Evolutionary conservation across 1,140 invertebrate species (phyloP).

Genomic region (Glomeris maerens): DNA sequence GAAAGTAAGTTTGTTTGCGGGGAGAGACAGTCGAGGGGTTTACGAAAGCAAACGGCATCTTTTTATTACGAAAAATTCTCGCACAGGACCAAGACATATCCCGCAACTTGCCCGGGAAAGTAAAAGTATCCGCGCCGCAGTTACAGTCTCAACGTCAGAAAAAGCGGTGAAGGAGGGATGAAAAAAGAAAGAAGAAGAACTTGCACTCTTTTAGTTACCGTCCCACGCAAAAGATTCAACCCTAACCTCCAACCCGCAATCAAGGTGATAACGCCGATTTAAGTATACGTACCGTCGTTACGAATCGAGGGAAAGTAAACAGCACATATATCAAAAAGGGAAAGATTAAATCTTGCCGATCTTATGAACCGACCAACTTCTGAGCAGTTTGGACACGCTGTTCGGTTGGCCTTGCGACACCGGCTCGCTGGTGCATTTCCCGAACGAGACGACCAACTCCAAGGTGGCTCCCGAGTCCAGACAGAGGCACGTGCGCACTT

Average conservation of each 20-base stretch:
- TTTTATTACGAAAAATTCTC: slow-evolving; percentile 11
- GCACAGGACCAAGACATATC: slow-evolving; percentile 67
- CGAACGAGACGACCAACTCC: slow-evolving; percentile 31
- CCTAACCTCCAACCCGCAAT: no score
- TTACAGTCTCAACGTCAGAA: no score
- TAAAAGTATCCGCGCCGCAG: slow-evolving; percentile 56
- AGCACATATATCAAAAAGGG: no score
- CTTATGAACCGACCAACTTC: slow-evolving; percentile 35
- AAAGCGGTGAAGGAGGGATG: no score
- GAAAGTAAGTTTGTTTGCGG: slow-evolving; percentile 39
- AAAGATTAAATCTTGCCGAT: slow-evolving; percentile 31
- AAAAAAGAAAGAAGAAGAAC: no score
- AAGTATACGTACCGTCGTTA: no score
- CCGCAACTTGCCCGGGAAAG: slow-evolving; percentile 94
- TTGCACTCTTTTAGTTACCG: no score
- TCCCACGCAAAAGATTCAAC: no score
- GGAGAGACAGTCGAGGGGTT: slow-evolving; percentile 3
- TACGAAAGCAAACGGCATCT: no score
- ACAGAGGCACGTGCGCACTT: slow-evolving; percentile 32
- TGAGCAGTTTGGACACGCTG: slow-evolving; percentile 30
- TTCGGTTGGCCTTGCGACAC: slow-evolving; percentile 27
- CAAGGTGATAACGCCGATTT: no score
- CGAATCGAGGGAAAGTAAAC: no score
- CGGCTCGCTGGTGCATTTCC: slow-evolving; percentile 16
- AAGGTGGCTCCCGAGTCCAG: slow-evolving; percentile 34